Base-by-base conservation (phyloP, 2,113 vertebrate species). In the Protomyctophum bolini region DNA sequence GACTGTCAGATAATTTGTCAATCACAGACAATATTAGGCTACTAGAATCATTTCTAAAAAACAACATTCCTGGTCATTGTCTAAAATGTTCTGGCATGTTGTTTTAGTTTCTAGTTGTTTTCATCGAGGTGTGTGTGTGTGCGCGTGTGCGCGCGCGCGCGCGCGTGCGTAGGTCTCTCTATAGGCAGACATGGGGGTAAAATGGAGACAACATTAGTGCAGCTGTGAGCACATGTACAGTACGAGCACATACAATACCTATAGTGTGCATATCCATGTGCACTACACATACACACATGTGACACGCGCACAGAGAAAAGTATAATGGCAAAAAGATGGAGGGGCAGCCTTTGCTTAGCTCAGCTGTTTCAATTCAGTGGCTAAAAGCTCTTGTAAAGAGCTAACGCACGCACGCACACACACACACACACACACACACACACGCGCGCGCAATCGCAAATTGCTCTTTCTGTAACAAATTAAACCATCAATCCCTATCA, bases 401-500 rank as follows among this genome's bases (percentile, higher is more conserved):
- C 10, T 68, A 76, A 81, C 63, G 66, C 59, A 54, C 14, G 46
- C 70, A 5, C 2, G 63, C 54, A 14, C 1, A 47, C 49, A 52
- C 51, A 50, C 54, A 63, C 64, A 11, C 1, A 47, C 64, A 15
- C 1, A 47, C 49, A 52, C 51, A 50, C 54, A 62, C 70, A 58
- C 73, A 70, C 64, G 60, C 63, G 58, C 56, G 29, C 68, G 59
- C 68, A 84, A 62, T 83, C 78, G 84, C 65, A 81, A 71, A 79
- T 83, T 66, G 77, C 68, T 72, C 83, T 82, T 72, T 64, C 68
- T 67, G 64, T 59, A 76, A 86, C 85, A 91, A 90, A 92, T 86
- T 58, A 87, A 90, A 88, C 85, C 82, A 88, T 92, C 89, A 90
- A 88, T 91, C 86, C 87, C 77, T 84, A 87, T 87, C 88, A 86